Evolutionary conservation across 2,888 invertebrate species (phyloP).

Genomic region (Galerucella pusilla): DNA sequence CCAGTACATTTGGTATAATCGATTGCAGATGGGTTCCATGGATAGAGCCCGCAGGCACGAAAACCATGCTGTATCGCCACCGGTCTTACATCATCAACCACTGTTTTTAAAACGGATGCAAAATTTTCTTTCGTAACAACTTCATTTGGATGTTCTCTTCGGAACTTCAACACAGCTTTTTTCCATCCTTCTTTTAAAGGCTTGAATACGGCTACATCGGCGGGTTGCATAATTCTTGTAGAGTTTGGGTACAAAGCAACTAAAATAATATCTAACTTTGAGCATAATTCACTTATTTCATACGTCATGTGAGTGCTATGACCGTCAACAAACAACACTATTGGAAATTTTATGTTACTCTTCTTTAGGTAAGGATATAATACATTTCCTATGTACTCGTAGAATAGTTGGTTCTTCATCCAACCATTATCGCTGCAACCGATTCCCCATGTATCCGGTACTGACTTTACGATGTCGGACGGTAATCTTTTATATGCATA

Average conservation of each 20-base stretch:
- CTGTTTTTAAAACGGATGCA: too few relatives aligned
- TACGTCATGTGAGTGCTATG: constrained; percentile 11
- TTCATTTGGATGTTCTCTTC: too few relatives aligned
- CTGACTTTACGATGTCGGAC: not conserved
- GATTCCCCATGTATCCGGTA: not conserved
- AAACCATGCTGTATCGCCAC: too few relatives aligned
- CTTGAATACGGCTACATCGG: not conserved
- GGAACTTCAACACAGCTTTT: too few relatives aligned
- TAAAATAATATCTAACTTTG: constrained; percentile 40
- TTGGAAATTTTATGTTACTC: constrained; percentile 25
- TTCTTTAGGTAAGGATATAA: constrained; percentile 28
- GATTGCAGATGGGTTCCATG: too few relatives aligned
- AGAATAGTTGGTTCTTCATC: constrained; percentile 40
- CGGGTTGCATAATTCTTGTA: constrained; percentile 44
- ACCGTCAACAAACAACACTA: constrained; percentile 33
- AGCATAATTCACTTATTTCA: constrained; percentile 34
- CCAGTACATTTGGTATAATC: too few relatives aligned
- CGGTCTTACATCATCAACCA: too few relatives aligned
- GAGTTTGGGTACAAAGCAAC: constrained; percentile 52
- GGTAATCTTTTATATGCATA: not conserved
- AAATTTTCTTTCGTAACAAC: too few relatives aligned
- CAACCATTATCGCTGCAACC: constrained; percentile 34
- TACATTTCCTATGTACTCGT: constrained; percentile 34
- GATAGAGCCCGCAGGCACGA: too few relatives aligned
- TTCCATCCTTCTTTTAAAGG: too few relatives aligned